These are phyloP conservation scores for Dendrolimus houi DNA, from an alignment of 2,888 invertebrate species.

Conservation along the genomic window DNA sequence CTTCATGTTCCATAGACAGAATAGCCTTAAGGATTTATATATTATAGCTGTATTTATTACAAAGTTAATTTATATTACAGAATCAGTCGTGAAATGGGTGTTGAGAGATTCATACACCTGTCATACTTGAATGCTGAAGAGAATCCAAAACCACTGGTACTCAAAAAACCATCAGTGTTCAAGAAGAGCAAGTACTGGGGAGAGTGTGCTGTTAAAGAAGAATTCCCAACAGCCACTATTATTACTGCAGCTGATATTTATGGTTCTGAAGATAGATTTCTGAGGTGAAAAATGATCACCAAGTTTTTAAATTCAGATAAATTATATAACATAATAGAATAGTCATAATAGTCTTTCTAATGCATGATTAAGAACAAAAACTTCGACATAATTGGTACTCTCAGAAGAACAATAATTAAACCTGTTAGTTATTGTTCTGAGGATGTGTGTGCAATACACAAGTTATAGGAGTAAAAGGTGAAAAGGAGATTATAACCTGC, in stretches of 20 bases:
- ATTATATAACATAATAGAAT: no score
- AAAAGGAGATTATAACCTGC: no score
- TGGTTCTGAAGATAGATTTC: constrained; percentile 92
- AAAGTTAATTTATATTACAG: constrained; percentile 32
- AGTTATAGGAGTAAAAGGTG: no score
- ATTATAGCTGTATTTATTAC: constrained; percentile 1
- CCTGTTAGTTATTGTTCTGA: no score
- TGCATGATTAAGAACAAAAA: no score
- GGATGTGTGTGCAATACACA: no score
- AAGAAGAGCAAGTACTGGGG: constrained; percentile 88
- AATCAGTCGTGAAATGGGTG: constrained; percentile 83
- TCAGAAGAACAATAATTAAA: no score
- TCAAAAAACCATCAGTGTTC: constrained; percentile 85
- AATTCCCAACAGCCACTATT: constrained; percentile 97
- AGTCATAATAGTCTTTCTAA: no score
- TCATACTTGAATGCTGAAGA: constrained; percentile 89
- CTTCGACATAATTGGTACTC: no score
- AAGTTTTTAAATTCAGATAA: no score
- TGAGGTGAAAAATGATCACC: constrained; percentile 59
- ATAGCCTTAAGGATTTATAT: background rate
- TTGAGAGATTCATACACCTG: constrained; percentile 94
- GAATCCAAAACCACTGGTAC: constrained; percentile 80
- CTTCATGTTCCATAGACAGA: no score
- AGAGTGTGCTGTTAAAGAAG: constrained; percentile 92
- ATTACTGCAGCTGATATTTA: constrained; percentile 95